Base-by-base conservation (phyloP, 2,888 invertebrate genomes). In the Drosophila mimica region DNA sequence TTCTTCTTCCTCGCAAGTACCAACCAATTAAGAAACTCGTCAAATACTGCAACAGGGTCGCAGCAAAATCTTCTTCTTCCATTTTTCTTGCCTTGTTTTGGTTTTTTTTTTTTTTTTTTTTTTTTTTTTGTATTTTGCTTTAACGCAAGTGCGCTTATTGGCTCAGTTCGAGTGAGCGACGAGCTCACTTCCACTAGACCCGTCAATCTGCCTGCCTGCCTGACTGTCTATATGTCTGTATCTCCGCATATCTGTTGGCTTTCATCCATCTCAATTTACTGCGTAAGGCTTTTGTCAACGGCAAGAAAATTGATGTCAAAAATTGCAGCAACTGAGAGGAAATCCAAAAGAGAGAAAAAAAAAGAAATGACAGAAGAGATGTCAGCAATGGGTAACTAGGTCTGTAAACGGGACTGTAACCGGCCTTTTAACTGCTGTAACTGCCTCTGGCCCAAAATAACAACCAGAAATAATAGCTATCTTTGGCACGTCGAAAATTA, bases 241-340 rank as follows among this genome's bases (percentile, higher is more conserved):
- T 28, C 28, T 56, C 28, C 30, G 28, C 56, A 56, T 34, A 53
- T 43, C 58, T 51, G 64, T 53, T 76, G 72, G 62, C 70, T 79
- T 76, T 70, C 81, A 81, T 85, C 84, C 83, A 85, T 86, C 84
- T 85, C 87, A 86, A 86, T 85, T 85, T 85, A 86, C 82, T 79
- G 82, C 81, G 82, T 82, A 75, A 82, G 81, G 81, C 87, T 82
- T 84, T 84, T 84, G 84, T 84, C 87, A 84, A 79, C 84, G 84
- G 71, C 75, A 82, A 84, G 84, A 85, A 86, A 86, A 85, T 86
- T 74, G 78, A 75, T 81, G 86, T 83, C 83, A 74, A 71, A 77
- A 79, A 77, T 70, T 77, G 73, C 80, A 70, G 69, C 40, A 57
- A 56, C 70, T 53, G 57, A 25, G 48, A 46, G 59, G 30, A 40